Base-by-base conservation (phyloP, 1,140 invertebrate genomes). In the Scaptomyza montana region DNA sequence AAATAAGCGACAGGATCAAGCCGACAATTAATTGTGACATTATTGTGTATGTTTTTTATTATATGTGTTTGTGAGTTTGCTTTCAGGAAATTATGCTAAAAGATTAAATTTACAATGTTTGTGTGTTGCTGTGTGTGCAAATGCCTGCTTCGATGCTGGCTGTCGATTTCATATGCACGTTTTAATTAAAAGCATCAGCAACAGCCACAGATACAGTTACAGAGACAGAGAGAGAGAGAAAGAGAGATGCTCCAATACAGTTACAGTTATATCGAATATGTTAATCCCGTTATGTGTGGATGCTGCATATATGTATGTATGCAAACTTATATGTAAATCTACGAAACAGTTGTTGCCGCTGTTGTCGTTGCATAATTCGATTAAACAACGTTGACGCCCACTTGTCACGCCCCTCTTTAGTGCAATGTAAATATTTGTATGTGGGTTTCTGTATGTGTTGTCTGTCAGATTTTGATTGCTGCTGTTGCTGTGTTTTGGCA, bases 321-420 rank as follows among this genome's bases (percentile, higher is more conserved):
- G 5, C 12, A 16, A 16, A 16, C 16, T 16, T 16, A 43, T 56
- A 28, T 64, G 50, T 55, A 3, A 10, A 50, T 63, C 46, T 56
- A 70, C 7, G 33, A 7, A 43, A 43, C 39, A 43, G 73, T 59
- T 61, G 74, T 63, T 82, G 60, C 64, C 49, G 55, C 50, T 49
- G 65, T 60, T 25, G 21, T 25, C 21, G 21, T 25, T 76, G 85
- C 80, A 89, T 89, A 89, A 89, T 87, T 89, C 85, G 84, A 85
- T 89, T 87, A 87, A 71, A 68, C 65, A 70, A 67, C 65, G 61
- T 71, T 54, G 56, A 54, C 59, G 61, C 47, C 36, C 56, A 28
- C 47, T 6, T 6, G 30, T 12, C 41, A 25, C 25, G 10, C 30
- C 8, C 16, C 43, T 5, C 57, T 53, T 16, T 12, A 7, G 60